Base-by-base conservation (phyloP, 2,888 invertebrate species). In the Dorcus parallelipipedus region DNA sequence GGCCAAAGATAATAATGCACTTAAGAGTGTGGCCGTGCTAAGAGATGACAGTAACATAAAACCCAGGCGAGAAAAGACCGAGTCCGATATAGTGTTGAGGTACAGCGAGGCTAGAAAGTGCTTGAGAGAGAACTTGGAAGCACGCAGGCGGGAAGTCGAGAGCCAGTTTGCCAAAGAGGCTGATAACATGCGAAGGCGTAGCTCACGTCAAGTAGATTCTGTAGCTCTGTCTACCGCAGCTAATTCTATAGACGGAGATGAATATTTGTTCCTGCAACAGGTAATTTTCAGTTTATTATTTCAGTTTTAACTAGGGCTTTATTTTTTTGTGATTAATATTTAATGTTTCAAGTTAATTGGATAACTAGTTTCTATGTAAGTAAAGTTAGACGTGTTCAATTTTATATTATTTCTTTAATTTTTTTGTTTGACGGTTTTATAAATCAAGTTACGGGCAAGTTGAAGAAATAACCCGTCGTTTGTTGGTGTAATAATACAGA, bases 1-100 rank as follows among this genome's bases (percentile, higher is more conserved):
- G 26, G 26, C 38, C 17, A 38, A 41, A 3, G 10, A 58, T 26
- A 59, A 59, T 43, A 58, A 61, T 52, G 56, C 62, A 23, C 78
- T 79, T 10, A 81, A 59, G 41, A 59, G 54, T 53, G 64, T 66
- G 20, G 68, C 65, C 20, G 47, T 68, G 52, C 58, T 68, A 52
- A 55, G 64, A 45, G 65, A 72, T 57, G 66, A 71, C 53, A 68
- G 66, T 52, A 79, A 85, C 65, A 75, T 87, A 67, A 83, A 84
- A 71, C 91, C 90, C 52, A 84, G 93, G 72, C 84, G 93, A 71
- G 93, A 93, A 84, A 92, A 92, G 82, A 93, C 93, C 73, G 93
- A 93, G 81, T 92, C 91, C 61, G 91, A 91, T 78, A 91, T 93
- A 75, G 87, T 91, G 70, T 84, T 90, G 74, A 84, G 89, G 71